Evolutionary conservation across 2,113 vertebrate genomes (phyloP), one percentile per base, ranked within the genome.

Genomic region (Jacana jacana): DNA sequence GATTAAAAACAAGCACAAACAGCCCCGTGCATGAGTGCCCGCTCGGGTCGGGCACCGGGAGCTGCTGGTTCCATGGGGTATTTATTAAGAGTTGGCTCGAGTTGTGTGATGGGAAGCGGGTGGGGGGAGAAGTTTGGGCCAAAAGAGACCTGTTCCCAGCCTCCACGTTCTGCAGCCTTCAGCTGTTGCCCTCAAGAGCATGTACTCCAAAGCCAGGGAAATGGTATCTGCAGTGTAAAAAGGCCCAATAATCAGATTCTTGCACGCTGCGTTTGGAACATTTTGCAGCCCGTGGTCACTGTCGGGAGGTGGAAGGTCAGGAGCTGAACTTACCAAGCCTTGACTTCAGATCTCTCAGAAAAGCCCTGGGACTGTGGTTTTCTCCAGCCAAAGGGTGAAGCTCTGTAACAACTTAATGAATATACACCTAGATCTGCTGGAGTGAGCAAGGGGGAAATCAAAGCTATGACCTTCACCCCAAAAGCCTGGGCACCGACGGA

Each of bases 401-500:
- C 55, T 69, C 39, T 33, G 0, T 30, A 51, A 17, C 23, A 22
- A 2, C 73, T 20, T 44, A 19, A 6, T 10, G 55, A 37, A 89
- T 18, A 40, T 4, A 7, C 17, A 8, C 40, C 0, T 5, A 37
- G 60, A 46, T 2, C 6, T 2, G 19, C 54, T 61, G 69, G 24
- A 17, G 49, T 7, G n/a, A 10, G 24, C 20, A 9, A 27, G 35
- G 46, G 39, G 49, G 28, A 57, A 35, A 49, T 40, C 39, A 66
- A 25, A 70, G 20, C 61, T 10, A 4, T 16, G 65, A 14, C n/a
- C 70, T 44, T 31, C 66, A 16, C 37, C 24, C 8, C 31, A 9
- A 25, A 44, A 58, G 28, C 44, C 1, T 9, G 46, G 49, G 25
- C 58, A 22, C 27, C 0, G 1, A 2, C 28, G 0, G 3, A 51